phyloP scores from a whole-genome alignment of 2,113 vertebrate species.

The Otis tarda region DNA sequence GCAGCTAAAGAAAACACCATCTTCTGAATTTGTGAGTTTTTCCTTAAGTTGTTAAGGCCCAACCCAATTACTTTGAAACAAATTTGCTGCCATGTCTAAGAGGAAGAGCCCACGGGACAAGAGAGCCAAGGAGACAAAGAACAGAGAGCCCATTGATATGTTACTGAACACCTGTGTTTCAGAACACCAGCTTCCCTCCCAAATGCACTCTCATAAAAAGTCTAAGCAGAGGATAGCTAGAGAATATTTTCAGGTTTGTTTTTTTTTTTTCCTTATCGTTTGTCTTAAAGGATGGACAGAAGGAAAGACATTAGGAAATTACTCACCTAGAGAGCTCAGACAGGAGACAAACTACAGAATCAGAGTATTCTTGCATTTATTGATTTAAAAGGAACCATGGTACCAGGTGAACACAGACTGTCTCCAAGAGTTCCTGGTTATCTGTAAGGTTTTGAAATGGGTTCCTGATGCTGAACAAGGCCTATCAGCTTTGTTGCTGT shows the following conservation, averaged over 20 bases:
- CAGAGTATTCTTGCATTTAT: background rate
- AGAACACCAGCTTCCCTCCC: background rate
- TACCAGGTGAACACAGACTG: background rate
- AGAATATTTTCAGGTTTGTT: background rate
- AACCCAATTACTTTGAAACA: background rate
- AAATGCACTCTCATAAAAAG: background rate
- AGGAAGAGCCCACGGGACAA: background rate
- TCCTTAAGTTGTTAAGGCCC: background rate
- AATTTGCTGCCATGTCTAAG: background rate
- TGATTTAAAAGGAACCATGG: background rate
- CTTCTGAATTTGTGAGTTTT: background rate
- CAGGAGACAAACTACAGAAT: background rate
- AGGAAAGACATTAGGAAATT: background rate
- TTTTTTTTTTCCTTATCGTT: background rate
- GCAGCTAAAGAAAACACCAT: background rate
- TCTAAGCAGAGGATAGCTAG: background rate
- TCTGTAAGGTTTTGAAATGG: background rate
- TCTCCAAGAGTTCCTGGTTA: background rate
- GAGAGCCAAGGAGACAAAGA: background rate
- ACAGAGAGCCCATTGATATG: background rate
- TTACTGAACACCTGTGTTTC: background rate
- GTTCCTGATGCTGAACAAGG: background rate
- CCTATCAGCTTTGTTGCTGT: background rate
- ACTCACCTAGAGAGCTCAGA: background rate
- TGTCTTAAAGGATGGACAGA: background rate